These are phyloP conservation scores for Regulus satrapa DNA, from an alignment of 2,113 vertebrate species.

Conservation along the genomic window DNA sequence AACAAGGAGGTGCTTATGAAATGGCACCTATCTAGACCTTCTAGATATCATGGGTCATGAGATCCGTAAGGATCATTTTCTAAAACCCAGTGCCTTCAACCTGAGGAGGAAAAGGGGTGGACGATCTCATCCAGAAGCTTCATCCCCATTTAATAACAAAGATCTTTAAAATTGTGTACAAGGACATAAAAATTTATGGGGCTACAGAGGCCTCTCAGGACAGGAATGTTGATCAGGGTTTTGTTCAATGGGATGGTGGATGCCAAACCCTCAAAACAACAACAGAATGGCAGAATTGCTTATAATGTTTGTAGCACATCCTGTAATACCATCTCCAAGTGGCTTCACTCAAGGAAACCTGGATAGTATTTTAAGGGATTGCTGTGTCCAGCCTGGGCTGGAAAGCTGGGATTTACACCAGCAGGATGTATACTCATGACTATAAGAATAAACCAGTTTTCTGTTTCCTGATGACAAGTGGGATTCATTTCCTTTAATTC, in stretches of 20 bases:
- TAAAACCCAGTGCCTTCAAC: not conserved
- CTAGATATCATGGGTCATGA: not conserved
- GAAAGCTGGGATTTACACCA: not conserved
- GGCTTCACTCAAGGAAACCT: not conserved
- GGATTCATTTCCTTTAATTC: constrained; percentile 3
- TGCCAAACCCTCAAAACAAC: not conserved
- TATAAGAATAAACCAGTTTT: not conserved
- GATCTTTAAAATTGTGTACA: not conserved
- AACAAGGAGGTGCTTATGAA: not conserved
- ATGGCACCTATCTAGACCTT: not conserved
- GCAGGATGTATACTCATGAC: not conserved
- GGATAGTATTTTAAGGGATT: not conserved
- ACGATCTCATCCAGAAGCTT: not conserved
- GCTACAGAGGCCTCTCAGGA: not conserved
- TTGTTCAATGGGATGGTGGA: not conserved
- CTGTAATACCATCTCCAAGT: not conserved
- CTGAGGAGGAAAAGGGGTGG: not conserved
- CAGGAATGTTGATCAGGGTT: not conserved
- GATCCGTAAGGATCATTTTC: not conserved
- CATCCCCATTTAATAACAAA: not conserved
- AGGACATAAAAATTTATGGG: not conserved
- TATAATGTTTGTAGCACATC: not conserved
- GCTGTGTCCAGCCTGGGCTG: not conserved
- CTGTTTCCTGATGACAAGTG: not conserved
- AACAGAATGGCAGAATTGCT: not conserved